phyloP scores from a whole-genome alignment of 2,888 invertebrate genomes.

The Oeneis ivallda region DNA sequence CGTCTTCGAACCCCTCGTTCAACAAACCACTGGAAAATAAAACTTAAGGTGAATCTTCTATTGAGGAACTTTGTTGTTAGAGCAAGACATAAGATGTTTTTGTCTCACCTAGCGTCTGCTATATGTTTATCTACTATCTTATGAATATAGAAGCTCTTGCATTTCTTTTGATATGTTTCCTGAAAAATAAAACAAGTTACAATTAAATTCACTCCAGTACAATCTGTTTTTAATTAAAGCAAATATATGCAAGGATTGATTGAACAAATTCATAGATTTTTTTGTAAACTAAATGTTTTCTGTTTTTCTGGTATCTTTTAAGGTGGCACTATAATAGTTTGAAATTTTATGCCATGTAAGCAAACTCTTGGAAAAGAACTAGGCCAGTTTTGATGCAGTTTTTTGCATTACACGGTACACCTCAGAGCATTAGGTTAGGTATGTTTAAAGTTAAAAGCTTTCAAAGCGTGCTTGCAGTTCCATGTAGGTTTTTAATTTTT shows the following conservation, averaged over 20 bases:
- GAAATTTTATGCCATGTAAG: no score
- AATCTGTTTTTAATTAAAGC: not conserved
- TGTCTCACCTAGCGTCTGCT: slow-evolving; percentile 74
- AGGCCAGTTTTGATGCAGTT: no score
- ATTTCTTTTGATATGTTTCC: slow-evolving; percentile 89
- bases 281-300: no score
- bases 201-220: not conserved
- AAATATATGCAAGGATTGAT: not conserved
- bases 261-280: no score
- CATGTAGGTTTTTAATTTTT: not conserved
- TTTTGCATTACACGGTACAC: no score
- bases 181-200: slow-evolving; percentile 58
- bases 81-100: slow-evolving; percentile 3
- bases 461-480: no score
- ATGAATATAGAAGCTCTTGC: slow-evolving; percentile 85
- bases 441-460: no score
- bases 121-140: slow-evolving; percentile 71
- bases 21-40: slow-evolving; percentile 62
- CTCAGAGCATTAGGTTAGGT: no score
- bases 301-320: no score
- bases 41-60: slow-evolving; percentile 13
- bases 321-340: no score
- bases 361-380: no score
- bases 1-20: slow-evolving; percentile 69
- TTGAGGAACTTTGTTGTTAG: slow-evolving; percentile 10